Percentiles rank a stretch among this genome's conserved stretches.
Conservation (phyloP, 2,888 invertebrate species). For the Epicampocera succincta region DNA sequence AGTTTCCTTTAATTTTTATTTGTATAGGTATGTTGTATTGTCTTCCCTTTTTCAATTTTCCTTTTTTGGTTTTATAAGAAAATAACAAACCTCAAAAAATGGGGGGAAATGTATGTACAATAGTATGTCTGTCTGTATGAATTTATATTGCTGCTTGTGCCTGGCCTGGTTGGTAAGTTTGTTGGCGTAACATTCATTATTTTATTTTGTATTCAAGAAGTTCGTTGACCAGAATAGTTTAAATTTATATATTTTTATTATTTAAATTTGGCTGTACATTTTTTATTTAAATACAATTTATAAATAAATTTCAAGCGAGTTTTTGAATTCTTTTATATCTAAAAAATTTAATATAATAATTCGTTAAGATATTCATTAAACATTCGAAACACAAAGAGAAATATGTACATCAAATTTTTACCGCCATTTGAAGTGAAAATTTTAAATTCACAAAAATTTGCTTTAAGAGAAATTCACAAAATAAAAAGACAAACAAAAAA, state of each 20-base stretch:
- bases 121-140: too few species aligned
- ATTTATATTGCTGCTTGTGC: not conserved
- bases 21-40: too few species aligned
- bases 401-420: too few species aligned
- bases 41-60: too few species aligned
- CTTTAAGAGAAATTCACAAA: not conserved
- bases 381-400: too few species aligned
- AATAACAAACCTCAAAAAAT: not conserved
- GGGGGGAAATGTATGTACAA: not conserved
- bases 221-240: conserved; percentile 51
- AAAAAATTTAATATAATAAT: too few species aligned
- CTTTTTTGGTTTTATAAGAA: not conserved
- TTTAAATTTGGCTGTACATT: not conserved
- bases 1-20: conserved; percentile 49
- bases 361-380: too few species aligned
- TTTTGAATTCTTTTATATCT: too few species aligned
- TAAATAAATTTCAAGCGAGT: conserved; percentile 28
- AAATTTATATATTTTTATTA: not conserved
- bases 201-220: conserved; percentile 44
- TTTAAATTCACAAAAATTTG: not conserved
- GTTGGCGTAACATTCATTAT: conserved; percentile 48
- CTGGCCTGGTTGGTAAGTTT: conserved; percentile 9
- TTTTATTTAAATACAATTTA: conserved; percentile 16
- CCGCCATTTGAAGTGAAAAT: not conserved
- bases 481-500: not conserved